A percentile compares a stretch with the other conserved stretches of the same genome.
These are phyloP conservation scores for Pectinophora gossypiella DNA, from an alignment of 1,140 invertebrate species.

Conservation along the genomic window DNA sequence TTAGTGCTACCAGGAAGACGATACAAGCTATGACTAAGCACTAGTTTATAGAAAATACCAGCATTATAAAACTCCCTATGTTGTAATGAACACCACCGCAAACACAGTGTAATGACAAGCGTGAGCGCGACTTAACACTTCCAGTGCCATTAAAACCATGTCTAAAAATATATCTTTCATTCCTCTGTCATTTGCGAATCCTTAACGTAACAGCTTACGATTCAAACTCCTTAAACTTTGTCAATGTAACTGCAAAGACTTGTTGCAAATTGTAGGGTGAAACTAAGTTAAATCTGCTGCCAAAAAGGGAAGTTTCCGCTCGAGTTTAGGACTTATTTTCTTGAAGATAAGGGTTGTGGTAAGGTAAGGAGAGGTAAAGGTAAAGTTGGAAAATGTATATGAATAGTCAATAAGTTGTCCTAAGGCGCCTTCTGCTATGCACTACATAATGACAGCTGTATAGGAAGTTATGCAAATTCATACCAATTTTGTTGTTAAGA, in stretches of 20 bases:
- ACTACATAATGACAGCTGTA: conserved; percentile 60
- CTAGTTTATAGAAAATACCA: too few species aligned
- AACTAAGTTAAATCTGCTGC: conserved; percentile 1
- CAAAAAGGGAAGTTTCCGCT: not conserved
- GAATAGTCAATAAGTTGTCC: conserved; percentile 60
- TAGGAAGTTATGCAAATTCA: conserved; percentile 55
- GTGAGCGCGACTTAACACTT: conserved; percentile 30
- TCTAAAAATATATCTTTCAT: conserved; percentile 8
- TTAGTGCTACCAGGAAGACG: too few species aligned
- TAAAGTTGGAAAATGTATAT: conserved; percentile 29
- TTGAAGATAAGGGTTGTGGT: conserved; percentile 14
- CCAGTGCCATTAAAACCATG: conserved; percentile 31
- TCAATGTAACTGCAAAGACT: not conserved
- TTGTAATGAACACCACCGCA: conserved; percentile 34
- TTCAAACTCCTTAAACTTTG: not conserved
- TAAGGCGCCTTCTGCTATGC: conserved; percentile 41
- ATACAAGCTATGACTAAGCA: too few species aligned
- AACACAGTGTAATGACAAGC: conserved; percentile 48
- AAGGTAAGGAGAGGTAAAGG: not conserved
- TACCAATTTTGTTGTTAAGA: conserved; percentile 38
- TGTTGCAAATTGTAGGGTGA: not conserved
- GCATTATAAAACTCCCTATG: too few species aligned
- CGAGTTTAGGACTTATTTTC: conserved; percentile 12
- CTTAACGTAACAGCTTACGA: not conserved
- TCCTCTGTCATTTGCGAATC: not conserved